These are phyloP conservation scores for Rhinopomastus cyanomelas DNA, from an alignment of 2,113 vertebrate species.

Conservation along the genomic window DNA sequence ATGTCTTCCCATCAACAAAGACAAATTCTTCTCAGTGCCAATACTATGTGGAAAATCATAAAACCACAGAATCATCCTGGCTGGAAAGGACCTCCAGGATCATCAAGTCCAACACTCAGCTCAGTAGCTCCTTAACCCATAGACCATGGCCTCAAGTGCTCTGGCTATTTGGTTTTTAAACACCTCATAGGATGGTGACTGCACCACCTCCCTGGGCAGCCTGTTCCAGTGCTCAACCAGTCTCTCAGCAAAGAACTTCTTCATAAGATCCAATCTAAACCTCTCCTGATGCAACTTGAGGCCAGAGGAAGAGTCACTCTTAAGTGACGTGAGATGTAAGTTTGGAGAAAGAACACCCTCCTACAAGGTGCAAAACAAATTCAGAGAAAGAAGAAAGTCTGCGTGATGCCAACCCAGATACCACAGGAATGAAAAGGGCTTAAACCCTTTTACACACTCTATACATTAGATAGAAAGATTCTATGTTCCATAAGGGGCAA, in stretches of 20 bases:
- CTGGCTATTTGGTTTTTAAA: too few species aligned
- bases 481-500: neutral
- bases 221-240: too few species aligned
- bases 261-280: too few species aligned
- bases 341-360: neutral
- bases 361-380: neutral
- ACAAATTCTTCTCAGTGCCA: slow-evolving; percentile 11
- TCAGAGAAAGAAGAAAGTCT: neutral
- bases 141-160: too few species aligned
- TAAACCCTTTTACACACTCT: neutral
- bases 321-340: neutral
- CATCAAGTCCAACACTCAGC: too few species aligned
- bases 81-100: too few species aligned
- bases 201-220: too few species aligned
- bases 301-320: neutral
- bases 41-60: neutral
- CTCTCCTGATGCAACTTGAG: too few species aligned
- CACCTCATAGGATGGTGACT: too few species aligned
- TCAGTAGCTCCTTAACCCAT: too few species aligned
- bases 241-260: too few species aligned
- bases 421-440: neutral
- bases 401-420: neutral
- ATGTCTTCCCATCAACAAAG: neutral
- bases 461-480: neutral
- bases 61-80: neutral